phyloP scores from a whole-genome alignment of 2,113 vertebrate genomes.

The Hyaena hyaena region DNA sequence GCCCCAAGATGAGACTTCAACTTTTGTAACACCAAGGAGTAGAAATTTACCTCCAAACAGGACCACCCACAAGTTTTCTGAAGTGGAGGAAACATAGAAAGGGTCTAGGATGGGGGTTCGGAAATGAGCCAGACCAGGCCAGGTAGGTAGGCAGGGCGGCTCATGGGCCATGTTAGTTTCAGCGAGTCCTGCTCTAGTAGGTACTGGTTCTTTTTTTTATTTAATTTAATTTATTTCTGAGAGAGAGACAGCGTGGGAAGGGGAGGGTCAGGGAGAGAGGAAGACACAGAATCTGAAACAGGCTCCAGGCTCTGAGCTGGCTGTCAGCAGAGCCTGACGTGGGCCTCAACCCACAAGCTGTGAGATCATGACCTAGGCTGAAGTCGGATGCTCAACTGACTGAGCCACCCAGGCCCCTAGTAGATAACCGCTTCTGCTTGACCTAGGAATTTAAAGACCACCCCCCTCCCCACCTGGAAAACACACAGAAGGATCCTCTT shows the following conservation, averaged over 20 bases:
- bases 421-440: neutral
- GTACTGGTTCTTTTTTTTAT: too few species aligned
- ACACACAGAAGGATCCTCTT: neutral
- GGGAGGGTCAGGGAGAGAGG: too few species aligned
- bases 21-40: neutral
- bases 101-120: neutral
- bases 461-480: neutral
- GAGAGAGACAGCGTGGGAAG: too few species aligned
- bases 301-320: too few species aligned
- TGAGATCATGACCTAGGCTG: too few species aligned
- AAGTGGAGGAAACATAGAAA: neutral
- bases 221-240: too few species aligned
- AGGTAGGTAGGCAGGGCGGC: fast-evolving
- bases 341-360: too few species aligned
- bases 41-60: neutral
- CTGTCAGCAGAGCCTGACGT: too few species aligned
- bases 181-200: neutral
- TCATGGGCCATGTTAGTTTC: fast-evolving
- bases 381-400: too few species aligned
- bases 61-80: neutral
- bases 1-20: neutral
- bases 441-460: neutral
- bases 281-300: too few species aligned
- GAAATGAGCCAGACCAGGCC: neutral
- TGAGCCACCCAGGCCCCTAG: too few species aligned